Conservation (phyloP, 2,797 vertebrate genomes). For the Oophaga sylvatica region DNA sequence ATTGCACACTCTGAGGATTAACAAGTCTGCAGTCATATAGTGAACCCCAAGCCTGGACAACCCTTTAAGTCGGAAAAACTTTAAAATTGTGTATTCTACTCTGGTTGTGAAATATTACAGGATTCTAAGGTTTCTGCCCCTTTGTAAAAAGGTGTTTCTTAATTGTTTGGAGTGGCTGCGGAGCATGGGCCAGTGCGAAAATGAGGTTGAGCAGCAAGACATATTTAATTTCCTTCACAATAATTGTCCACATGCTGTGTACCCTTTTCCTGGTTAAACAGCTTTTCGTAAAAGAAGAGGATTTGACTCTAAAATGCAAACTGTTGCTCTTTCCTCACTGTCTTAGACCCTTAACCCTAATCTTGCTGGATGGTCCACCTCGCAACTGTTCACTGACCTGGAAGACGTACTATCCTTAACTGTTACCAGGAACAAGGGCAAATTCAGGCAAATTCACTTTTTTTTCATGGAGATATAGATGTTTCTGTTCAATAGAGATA, state of each 20-base stretch:
- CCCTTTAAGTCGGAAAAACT: neutral
- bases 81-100: neutral
- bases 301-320: slow-evolving; percentile 51
- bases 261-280: slow-evolving; percentile 58
- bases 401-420: neutral
- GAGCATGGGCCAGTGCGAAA: slow-evolving; percentile 55
- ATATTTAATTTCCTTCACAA: slow-evolving; percentile 60
- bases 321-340: slow-evolving; percentile 57
- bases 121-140: slow-evolving; percentile 31
- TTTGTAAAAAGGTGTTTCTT: slow-evolving; percentile 44
- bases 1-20: too few relatives aligned
- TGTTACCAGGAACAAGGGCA: too few relatives aligned
- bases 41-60: too few relatives aligned
- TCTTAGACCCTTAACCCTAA: slow-evolving; percentile 25
- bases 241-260: slow-evolving; percentile 59
- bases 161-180: slow-evolving; percentile 49
- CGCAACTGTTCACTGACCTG: neutral
- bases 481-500: too few relatives aligned
- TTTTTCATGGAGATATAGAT: too few relatives aligned
- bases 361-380: neutral
- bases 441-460: too few relatives aligned
- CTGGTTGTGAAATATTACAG: neutral
- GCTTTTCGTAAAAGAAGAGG: slow-evolving; percentile 42
- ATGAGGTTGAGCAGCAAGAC: slow-evolving; percentile 58
- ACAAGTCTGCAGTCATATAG: neutral